These are phyloP conservation scores for Plutomurus gul DNA, from an alignment of 1,140 invertebrate species.

Conservation along the genomic window DNA sequence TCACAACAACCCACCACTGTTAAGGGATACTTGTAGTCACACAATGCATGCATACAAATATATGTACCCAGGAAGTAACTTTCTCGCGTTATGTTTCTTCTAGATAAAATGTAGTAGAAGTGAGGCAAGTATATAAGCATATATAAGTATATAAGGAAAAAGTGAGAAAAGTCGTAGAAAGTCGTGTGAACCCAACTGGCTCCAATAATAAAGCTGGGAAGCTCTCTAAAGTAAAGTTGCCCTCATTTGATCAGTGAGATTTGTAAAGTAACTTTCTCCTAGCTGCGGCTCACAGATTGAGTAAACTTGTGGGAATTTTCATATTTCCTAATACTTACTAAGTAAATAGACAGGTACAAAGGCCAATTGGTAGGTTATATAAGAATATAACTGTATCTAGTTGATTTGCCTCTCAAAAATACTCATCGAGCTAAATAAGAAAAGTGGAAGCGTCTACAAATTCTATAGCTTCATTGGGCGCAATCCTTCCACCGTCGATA, in stretches of 20 bases:
- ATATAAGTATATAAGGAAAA: too few relatives aligned
- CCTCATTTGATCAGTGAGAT: background rate
- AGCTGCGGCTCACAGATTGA: background rate
- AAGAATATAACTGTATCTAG: background rate
- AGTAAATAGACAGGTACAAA: too few relatives aligned
- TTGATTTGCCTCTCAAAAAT: background rate
- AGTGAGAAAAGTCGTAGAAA: background rate
- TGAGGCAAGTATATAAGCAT: too few relatives aligned
- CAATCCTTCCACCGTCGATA: too few relatives aligned
- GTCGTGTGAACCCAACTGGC: background rate
- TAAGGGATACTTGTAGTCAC: background rate
- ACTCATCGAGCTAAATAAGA: too few relatives aligned
- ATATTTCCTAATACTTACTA: background rate
- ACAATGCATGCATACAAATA: background rate
- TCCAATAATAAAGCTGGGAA: slow-evolving; percentile 18
- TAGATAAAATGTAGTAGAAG: too few relatives aligned
- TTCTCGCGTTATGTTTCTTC: background rate
- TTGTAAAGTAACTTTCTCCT: background rate
- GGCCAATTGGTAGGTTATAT: too few relatives aligned
- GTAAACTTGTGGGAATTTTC: background rate
- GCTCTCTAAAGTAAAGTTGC: slow-evolving; percentile 8
- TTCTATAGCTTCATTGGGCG: background rate
- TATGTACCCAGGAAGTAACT: background rate
- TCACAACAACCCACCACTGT: background rate
- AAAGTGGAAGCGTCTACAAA: background rate